Evolutionary conservation across 2,797 vertebrate species (phyloP), one percentile per base, ranked within the genome.

Genomic region (Bradypodion pumilum): DNA sequence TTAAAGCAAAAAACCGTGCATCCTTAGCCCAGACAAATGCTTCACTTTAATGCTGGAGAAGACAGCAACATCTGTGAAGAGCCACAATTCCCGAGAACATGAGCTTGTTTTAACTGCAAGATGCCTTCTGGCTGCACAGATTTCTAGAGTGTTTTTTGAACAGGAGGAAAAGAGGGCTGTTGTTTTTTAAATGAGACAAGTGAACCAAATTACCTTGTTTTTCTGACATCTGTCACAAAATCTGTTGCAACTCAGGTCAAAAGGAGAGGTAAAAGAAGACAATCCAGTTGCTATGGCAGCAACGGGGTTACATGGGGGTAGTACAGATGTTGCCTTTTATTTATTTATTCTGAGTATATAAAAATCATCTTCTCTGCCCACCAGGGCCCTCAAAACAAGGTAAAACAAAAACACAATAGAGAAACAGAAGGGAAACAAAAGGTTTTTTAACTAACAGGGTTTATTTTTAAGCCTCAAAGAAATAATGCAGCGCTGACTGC

Each of bases 151-250:
- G 0, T 70, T n/a, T 89, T 82, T 65, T 66, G 86, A 74, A 78
- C 81, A 68, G 74, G 78, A 62, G 80, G 78, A 65, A n/a, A 83
- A 86, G 78, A 78, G 40, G 37, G 56, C 5, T 81, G n/a, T n/a
- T n/a, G n/a, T 85, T 73, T 81, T 0, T 66, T 65, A 49, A 78
- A 56, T 59, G 81, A 82, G 65, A 42, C 44, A 74, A 46, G 81
- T 83, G 88, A 89, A 84, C 86, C 29, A 44, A 59, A 87, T 80
- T 74, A 78, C 82, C 56, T 85, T 65, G 16, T 65, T 83, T 70
- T 35, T 87, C 74, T 59, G 23, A 56, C 46, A 56, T 29, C 78
- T 44, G 35, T 80, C 46, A 69, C 23, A 65, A 15, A 62, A 60
- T 29, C 29, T 79, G 29, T 44, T 6, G 66, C 63, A 66, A 15